A percentile compares a stretch with the other conserved stretches of the same genome.
phyloP scores from a whole-genome alignment of 2,797 vertebrate species.

The Myripristis jacobus region DNA sequence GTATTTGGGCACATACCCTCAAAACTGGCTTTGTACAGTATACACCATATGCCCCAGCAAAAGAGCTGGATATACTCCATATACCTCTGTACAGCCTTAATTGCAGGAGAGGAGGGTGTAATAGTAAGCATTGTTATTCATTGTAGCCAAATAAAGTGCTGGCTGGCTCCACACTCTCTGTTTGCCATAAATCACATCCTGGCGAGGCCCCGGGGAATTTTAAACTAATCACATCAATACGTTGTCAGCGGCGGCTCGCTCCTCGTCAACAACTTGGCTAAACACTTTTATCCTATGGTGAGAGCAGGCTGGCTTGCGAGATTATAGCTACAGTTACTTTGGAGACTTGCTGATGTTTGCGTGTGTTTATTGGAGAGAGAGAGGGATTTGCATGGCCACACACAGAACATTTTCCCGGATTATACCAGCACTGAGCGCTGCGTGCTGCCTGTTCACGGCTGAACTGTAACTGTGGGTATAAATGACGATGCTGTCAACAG shows the following conservation, averaged over 20 bases:
- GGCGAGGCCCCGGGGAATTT: conserved; percentile 12
- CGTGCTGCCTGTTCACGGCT: conserved; percentile 6
- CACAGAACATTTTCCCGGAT: conserved; percentile 5
- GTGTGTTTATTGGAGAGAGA: conserved; percentile 1
- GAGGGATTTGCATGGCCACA: conserved; percentile 7
- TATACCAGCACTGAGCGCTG: neutral
- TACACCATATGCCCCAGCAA: neutral
- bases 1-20: neutral
- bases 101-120: neutral
- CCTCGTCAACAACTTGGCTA: conserved; percentile 2
- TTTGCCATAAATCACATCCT: conserved; percentile 36
- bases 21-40: neutral
- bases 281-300: neutral
- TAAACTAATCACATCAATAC: conserved; percentile 13
- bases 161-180: neutral
- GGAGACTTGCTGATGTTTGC: conserved; percentile 9
- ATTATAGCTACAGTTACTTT: neutral
- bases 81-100: no score
- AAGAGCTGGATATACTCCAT: neutral
- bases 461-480: neutral
- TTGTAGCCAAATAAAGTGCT: conserved; percentile 7
- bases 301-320: neutral
- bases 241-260: conserved; percentile 5
- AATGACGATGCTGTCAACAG: conserved; percentile 16
- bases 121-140: conserved; percentile 4